phyloP scores from a whole-genome alignment of 2,113 vertebrate genomes.

The Mesoclemmys tuberculata region DNA sequence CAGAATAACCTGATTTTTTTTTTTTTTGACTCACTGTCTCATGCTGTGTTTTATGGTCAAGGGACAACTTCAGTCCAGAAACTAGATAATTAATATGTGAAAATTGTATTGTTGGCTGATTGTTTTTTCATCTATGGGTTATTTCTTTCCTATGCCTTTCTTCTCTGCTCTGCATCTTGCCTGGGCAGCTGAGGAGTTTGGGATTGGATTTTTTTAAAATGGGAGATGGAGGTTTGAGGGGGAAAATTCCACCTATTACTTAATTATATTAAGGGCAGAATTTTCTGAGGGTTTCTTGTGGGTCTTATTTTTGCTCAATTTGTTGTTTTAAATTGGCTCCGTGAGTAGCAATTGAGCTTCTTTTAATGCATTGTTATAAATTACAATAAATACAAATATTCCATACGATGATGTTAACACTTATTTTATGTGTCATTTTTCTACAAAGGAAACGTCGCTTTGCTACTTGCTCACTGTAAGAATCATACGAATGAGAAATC shows the following conservation, averaged over 20 bases:
- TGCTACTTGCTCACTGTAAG: constrained; percentile 77
- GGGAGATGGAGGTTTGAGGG: neutral
- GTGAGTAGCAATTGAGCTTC: neutral
- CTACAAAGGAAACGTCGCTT: constrained; percentile 50
- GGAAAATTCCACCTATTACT: neutral
- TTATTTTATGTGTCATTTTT: neutral
- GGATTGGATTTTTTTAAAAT: neutral
- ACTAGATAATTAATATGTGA: neutral
- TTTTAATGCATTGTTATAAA: neutral
- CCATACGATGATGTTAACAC: neutral
- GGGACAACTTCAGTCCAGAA: rapidly evolving
- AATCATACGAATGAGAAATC: constrained; percentile 75
- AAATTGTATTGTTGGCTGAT: neutral
- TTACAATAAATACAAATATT: neutral
- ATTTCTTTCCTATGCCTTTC: neutral
- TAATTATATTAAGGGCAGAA: neutral
- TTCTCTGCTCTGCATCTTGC: neutral
- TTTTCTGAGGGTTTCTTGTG: neutral
- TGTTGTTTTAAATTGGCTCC: neutral
- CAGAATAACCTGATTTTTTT: neutral
- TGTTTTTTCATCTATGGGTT: neutral
- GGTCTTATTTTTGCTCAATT: neutral
- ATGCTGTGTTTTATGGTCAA: neutral
- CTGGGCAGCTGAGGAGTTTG: neutral
- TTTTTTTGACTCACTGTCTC: neutral